Evolutionary conservation across 2,113 vertebrate genomes (phyloP), one percentile per base, ranked within the genome.

Genomic region (Tychaedon coryphoeus): DNA sequence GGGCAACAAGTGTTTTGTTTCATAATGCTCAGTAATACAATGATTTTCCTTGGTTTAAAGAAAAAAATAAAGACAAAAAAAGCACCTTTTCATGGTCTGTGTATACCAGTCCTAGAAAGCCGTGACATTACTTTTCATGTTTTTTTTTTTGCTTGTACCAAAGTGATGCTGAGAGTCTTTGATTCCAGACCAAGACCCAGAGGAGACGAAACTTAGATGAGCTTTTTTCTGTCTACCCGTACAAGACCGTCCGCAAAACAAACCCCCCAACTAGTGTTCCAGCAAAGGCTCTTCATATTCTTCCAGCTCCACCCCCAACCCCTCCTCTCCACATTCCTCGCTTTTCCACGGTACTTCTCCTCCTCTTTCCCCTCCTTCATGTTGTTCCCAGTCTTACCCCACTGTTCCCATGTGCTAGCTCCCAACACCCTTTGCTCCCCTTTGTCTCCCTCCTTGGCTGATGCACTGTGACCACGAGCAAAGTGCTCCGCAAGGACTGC

Each of bases 51-150:
- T 31, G 18, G 11, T 43, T 64, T 69, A 60, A 72, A 60, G 19
- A 38, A 60, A n/a, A 14, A 53, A 47, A 61, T 1, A 28, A 50
- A 6, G 15, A 65, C 14, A 29, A 42, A 40, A 47, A 67, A 67
- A 53, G 12, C n/a, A 56, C 6, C 2, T 75, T 72, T 60, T 45
- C 0, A 0, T 57, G 22, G 9, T 36, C 45, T 50, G 12, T 18
- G 24, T 31, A 38, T 42, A 50, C 18, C 14, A 62, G 45, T 58
- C 45, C 47, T 62, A 66, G 56, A 91, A 76, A 73, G 23, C 15
- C 62, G 36, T 88, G 58, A 61, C 29, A 47, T 42, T 66, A 29
- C 6, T 57, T 78, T 67, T 36, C 8, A 14, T 43, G 8, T 3
- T 40, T 36, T 38, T 3, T 40, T 36, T 38, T 82, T 73, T 45